phyloP scores from a whole-genome alignment of 2,888 invertebrate genomes.

The Cantharis nigra region DNA sequence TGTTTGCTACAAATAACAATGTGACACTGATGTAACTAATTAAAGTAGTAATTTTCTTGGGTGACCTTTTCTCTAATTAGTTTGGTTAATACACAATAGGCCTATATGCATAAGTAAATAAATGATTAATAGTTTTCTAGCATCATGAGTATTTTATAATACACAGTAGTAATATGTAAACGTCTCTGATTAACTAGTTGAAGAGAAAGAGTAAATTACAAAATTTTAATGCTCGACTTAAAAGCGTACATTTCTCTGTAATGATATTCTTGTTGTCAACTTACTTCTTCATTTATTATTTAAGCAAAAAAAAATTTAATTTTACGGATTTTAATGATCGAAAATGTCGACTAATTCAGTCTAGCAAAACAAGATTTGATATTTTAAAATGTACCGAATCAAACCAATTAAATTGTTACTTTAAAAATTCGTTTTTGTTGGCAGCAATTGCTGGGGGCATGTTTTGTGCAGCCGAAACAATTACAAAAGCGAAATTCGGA shows the following conservation, averaged over 20 bases:
- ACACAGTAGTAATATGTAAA: not conserved
- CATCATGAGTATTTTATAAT: too few species aligned
- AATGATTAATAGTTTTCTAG: not conserved
- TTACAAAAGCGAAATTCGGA: constrained; percentile 18
- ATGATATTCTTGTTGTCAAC: not conserved
- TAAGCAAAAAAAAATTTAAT: not conserved
- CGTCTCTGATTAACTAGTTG: too few species aligned
- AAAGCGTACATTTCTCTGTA: not conserved
- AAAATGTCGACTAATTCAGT: not conserved
- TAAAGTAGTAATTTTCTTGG: constrained; percentile 14
- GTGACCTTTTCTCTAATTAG: constrained; percentile 18
- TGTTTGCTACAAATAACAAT: not conserved
- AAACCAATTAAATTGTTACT: not conserved
- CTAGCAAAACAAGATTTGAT: not conserved
- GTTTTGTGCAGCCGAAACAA: constrained; percentile 11
- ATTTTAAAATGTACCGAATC: not conserved
- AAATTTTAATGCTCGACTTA: not conserved
- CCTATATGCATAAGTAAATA: not conserved
- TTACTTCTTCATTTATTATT: not conserved
- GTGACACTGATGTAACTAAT: constrained; percentile 23
- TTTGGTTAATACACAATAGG: constrained; percentile 4
- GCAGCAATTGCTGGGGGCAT: constrained; percentile 9
- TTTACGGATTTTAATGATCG: not conserved
- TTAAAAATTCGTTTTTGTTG: not conserved
- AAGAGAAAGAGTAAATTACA: not conserved